A percentile compares a stretch with the other conserved stretches of the same genome.
These are phyloP conservation scores for Oreonectes daqikongensis DNA, from an alignment of 2,797 vertebrate species.

Conservation along the genomic window DNA sequence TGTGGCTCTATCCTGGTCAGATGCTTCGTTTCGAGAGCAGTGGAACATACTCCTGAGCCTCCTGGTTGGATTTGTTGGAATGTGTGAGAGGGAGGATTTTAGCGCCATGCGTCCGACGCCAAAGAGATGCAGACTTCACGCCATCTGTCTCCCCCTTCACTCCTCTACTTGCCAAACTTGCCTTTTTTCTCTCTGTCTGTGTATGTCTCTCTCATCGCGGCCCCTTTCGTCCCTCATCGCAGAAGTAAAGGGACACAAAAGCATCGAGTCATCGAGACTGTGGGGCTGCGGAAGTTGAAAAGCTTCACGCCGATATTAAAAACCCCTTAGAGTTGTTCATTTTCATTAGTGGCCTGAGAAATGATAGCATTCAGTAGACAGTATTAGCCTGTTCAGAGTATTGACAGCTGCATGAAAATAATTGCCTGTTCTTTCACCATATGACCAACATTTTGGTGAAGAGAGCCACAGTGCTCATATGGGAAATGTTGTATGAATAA, in stretches of 20 bases:
- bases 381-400: constrained; percentile 74
- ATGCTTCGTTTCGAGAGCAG: constrained; percentile 69
- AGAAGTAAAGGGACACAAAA: constrained; percentile 78
- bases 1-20: constrained; percentile 68
- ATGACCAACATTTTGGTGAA: constrained; percentile 70
- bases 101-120: constrained; percentile 82
- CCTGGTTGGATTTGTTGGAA: constrained; percentile 86
- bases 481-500: constrained; percentile 54
- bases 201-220: constrained; percentile 51
- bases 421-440: constrained; percentile 77
- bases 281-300: constrained; percentile 53
- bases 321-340: constrained; percentile 57
- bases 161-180: constrained; percentile 81
- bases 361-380: constrained; percentile 74
- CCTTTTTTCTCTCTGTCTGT: constrained; percentile 72
- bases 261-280: constrained; percentile 75
- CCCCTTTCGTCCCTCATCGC: constrained; percentile 81
- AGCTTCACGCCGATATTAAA: constrained; percentile 55
- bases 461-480: constrained; percentile 56
- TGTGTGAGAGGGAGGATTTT: constrained; percentile 86
- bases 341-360: constrained; percentile 61
- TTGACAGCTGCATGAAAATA: constrained; percentile 73
- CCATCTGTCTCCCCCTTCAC: constrained; percentile 85
- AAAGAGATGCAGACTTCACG: constrained; percentile 84
- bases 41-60: constrained; percentile 82